phyloP scores from a whole-genome alignment of 2,888 invertebrate genomes.

The Bugula neritina region DNA sequence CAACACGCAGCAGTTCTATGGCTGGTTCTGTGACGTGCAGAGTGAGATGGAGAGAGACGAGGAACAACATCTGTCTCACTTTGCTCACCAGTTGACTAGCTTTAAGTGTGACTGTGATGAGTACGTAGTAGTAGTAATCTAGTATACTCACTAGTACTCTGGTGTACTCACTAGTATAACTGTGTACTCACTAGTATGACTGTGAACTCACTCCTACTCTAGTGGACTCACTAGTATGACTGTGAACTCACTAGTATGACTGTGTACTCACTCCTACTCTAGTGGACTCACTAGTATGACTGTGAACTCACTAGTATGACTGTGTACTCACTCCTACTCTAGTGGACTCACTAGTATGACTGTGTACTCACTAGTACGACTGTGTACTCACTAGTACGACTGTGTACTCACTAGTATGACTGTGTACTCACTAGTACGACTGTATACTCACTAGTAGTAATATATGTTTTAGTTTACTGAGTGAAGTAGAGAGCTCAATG shows the following conservation, averaged over 20 bases:
- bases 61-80: slow-evolving; percentile 64
- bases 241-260: background rate
- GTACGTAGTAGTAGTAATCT: background rate
- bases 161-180: background rate
- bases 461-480: slow-evolving; percentile 33
- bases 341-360: background rate
- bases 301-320: background rate
- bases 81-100: slow-evolving; percentile 63
- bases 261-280: background rate
- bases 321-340: background rate
- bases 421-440: background rate
- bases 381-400: background rate
- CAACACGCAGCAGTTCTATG: slow-evolving; percentile 59
- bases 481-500: slow-evolving; percentile 66
- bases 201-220: background rate
- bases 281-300: background rate
- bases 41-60: slow-evolving; percentile 66
- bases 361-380: background rate
- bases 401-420: background rate
- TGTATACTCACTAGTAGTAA: background rate
- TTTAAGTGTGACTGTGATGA: slow-evolving; percentile 32
- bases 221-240: background rate
- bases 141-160: background rate
- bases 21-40: slow-evolving; percentile 70
- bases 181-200: background rate